These are phyloP conservation scores for Drosophila trichaetosa DNA, from an alignment of 2,888 invertebrate genomes.

Conservation along the genomic window DNA sequence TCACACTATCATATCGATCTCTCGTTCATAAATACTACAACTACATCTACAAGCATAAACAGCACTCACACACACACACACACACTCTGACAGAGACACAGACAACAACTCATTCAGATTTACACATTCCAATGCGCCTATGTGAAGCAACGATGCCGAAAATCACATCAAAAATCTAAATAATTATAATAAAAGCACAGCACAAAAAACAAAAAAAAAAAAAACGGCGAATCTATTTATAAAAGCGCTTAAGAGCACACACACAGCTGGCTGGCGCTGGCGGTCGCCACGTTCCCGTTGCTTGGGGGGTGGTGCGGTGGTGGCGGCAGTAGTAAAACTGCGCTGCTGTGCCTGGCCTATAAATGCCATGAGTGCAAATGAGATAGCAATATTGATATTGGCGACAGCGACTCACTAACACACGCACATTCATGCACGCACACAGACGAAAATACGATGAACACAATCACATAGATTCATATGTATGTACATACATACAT, in stretches of 20 bases:
- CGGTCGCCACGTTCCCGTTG: slow-evolving; percentile 59
- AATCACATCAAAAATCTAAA: slow-evolving; percentile 73
- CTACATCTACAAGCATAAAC: slow-evolving; percentile 32
- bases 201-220: slow-evolving; percentile 57
- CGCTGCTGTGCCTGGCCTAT: slow-evolving; percentile 54
- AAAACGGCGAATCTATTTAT: slow-evolving; percentile 82
- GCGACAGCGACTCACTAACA: slow-evolving; percentile 63
- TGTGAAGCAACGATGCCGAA: slow-evolving; percentile 61
- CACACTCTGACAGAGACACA: neutral
- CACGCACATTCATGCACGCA: slow-evolving; percentile 34
- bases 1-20: slow-evolving; percentile 75
- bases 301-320: slow-evolving; percentile 34
- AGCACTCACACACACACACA: slow-evolving; percentile 2
- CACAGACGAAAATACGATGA: slow-evolving; percentile 47
- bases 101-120: slow-evolving; percentile 51
- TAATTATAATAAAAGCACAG: slow-evolving; percentile 73
- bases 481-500: slow-evolving; percentile 27
- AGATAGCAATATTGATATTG: slow-evolving; percentile 70
- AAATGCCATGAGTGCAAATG: slow-evolving; percentile 52
- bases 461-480: slow-evolving; percentile 42
- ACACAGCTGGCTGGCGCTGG: slow-evolving; percentile 54
- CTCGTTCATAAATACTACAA: slow-evolving; percentile 56
- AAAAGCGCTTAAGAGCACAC: slow-evolving; percentile 76
- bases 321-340: slow-evolving; percentile 67
- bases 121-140: slow-evolving; percentile 61